These are phyloP conservation scores for Falcaria lacertinaria DNA, from an alignment of 2,888 invertebrate genomes.

Conservation along the genomic window DNA sequence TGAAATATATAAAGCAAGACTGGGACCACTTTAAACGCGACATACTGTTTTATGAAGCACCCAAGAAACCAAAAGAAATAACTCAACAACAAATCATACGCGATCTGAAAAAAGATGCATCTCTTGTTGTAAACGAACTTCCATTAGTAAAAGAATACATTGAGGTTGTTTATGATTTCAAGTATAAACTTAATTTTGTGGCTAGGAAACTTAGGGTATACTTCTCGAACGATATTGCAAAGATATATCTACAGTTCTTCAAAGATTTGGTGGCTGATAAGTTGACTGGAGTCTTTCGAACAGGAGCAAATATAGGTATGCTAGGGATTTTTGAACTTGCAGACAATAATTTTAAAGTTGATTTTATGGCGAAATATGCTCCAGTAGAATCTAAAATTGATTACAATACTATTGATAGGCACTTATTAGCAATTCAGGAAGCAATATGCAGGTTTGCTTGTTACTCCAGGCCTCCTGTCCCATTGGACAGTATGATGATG, in stretches of 20 bases:
- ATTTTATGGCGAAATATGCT: slow-evolving; percentile 34
- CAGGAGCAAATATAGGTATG: slow-evolving; percentile 15
- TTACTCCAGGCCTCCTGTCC: slow-evolving; percentile 43
- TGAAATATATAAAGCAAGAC: slow-evolving; percentile 31
- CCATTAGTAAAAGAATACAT: slow-evolving; percentile 11
- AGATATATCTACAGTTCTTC: slow-evolving; percentile 31
- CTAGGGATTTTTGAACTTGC: slow-evolving; percentile 40
- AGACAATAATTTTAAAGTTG: slow-evolving; percentile 23
- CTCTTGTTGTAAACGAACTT: slow-evolving; percentile 15
- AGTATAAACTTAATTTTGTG: slow-evolving; percentile 24
- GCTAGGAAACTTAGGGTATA: slow-evolving; percentile 45
- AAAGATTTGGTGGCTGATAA: slow-evolving; percentile 14
- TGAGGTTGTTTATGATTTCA: not conserved
- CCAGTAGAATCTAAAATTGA: slow-evolving; percentile 33
- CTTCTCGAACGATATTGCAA: slow-evolving; percentile 40
- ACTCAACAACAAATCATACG: slow-evolving; percentile 18
- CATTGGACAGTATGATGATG: slow-evolving; percentile 25
- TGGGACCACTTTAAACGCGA: slow-evolving; percentile 16
- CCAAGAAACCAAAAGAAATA: slow-evolving; percentile 5
- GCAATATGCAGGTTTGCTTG: slow-evolving; percentile 40
- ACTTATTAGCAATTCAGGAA: slow-evolving; percentile 30
- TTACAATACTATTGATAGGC: slow-evolving; percentile 17
- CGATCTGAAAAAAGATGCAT: slow-evolving; percentile 26
- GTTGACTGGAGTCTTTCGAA: not conserved
- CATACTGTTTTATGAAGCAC: slow-evolving; percentile 12